Percentiles rank a stretch among this genome's conserved stretches.
These are phyloP conservation scores for Antennarius maculatus DNA, from an alignment of 2,797 vertebrate genomes.

Conservation along the genomic window DNA sequence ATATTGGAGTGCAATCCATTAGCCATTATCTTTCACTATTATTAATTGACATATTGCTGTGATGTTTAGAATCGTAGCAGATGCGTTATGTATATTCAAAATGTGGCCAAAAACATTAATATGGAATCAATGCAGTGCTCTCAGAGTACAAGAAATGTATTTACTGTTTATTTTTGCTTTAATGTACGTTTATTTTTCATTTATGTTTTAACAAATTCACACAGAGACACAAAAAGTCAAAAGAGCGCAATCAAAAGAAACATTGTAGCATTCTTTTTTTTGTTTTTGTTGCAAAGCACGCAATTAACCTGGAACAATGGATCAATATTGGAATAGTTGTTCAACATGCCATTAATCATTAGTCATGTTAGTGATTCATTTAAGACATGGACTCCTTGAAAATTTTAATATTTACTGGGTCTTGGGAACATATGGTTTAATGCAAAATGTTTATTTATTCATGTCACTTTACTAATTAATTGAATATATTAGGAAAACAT, in stretches of 20 bases:
- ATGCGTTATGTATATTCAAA: background rate
- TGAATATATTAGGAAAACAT: too few relatives aligned
- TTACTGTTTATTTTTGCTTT: background rate
- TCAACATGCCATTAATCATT: background rate
- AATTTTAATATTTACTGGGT: too few relatives aligned
- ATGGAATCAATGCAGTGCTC: background rate
- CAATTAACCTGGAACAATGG: background rate
- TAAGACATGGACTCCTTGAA: too few relatives aligned
- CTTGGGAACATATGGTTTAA: too few relatives aligned
- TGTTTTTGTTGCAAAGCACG: background rate
- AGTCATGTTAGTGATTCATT: too few relatives aligned
- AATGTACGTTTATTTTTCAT: too few relatives aligned
- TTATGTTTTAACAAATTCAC: background rate
- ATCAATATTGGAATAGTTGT: background rate
- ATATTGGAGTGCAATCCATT: conserved; percentile 26
- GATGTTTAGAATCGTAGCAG: conserved; percentile 12
- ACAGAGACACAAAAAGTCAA: background rate
- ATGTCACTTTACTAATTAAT: too few relatives aligned
- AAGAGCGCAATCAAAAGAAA: too few relatives aligned
- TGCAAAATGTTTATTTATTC: too few relatives aligned
- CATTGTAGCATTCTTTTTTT: background rate
- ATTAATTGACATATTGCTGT: conserved; percentile 26
- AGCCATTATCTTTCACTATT: conserved; percentile 17
- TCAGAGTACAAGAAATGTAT: background rate
- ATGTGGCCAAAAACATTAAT: too few relatives aligned